phyloP scores from a whole-genome alignment of 2,888 invertebrate genomes.

The Argynnis bischoffii region DNA sequence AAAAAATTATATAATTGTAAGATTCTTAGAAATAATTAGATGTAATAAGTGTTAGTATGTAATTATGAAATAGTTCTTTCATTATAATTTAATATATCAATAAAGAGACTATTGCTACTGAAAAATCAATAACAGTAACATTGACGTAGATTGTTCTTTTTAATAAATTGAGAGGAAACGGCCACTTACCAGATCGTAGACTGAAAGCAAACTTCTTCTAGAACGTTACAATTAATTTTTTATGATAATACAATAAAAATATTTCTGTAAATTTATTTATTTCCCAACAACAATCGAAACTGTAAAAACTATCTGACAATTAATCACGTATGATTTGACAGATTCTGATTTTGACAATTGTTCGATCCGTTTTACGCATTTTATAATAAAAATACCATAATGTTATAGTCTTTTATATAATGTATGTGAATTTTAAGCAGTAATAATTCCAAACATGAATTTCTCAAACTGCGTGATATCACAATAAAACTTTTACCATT shows the following conservation, averaged over 20 bases:
- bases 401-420: too few species aligned
- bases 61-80: conserved; percentile 5
- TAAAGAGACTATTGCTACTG: conserved; percentile 35
- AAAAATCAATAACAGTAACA: conserved; percentile 55
- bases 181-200: conserved; percentile 47
- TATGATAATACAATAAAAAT: conserved; percentile 8
- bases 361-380: conserved; percentile 25
- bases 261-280: conserved; percentile 30
- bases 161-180: conserved; percentile 41
- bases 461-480: too few species aligned
- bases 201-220: conserved; percentile 46
- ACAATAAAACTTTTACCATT: too few species aligned
- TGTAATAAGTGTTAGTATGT: not conserved
- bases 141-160: conserved; percentile 42
- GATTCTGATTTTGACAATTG: conserved; percentile 20
- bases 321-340: conserved; percentile 24
- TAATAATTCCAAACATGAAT: too few species aligned
- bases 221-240: conserved; percentile 1
- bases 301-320: conserved; percentile 27
- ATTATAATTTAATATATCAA: conserved; percentile 11
- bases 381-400: not conserved
- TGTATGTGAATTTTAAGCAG: too few species aligned
- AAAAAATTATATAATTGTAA: not conserved
- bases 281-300: conserved; percentile 24
- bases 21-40: not conserved